Base-by-base conservation (phyloP, 1,140 invertebrate species). In the Trichoplusia ni region DNA sequence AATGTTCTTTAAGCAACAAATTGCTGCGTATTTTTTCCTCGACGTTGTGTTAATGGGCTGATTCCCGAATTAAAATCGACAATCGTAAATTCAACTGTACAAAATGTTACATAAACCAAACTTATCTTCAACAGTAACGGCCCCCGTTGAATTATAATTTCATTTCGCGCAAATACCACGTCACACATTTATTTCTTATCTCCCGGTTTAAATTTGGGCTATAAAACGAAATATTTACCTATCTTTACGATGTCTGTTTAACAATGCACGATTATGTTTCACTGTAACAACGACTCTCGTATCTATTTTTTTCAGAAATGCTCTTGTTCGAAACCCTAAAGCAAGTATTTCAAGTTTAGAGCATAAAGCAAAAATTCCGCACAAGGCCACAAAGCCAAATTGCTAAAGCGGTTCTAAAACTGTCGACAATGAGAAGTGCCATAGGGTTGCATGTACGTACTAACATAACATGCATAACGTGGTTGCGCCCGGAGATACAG, bases 21-120 rank as follows among this genome's bases (percentile, higher is more conserved):
- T 81, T 81, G 80, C 71, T 51, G 69, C 68, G 70, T 81, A 83
- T 83, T 83, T 54, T 86, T 85, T 83, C 80, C 68, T n/a, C 70
- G 65, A 35, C 51, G 74, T 77, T 71, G 77, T 74, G 75, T 77
- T 86, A 84, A 86, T 82, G 81, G 46, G 77, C 67, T 71, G 70
- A 78, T 81, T 77, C 73, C 73, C 76, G 75, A 85, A 84, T 86
- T 79, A 78, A 83, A 82, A 75, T 84, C 70, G 73, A 69, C 74
- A 71, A 78, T 80, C 75, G 76, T 84, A 84, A 79, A 82, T 84
- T 77, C 64, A 38, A 49, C 47, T 65, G 64, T 71, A 73, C 67
- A 63, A 21, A 67, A 67, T 63, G 58, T 65, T 61, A 53, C 75
- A 75, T 75, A 75, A 75, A 75, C 66, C 67, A 71, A 75, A 69